Conservation (phyloP, 2,797 vertebrate species). For the Semotilus atromaculatus region DNA sequence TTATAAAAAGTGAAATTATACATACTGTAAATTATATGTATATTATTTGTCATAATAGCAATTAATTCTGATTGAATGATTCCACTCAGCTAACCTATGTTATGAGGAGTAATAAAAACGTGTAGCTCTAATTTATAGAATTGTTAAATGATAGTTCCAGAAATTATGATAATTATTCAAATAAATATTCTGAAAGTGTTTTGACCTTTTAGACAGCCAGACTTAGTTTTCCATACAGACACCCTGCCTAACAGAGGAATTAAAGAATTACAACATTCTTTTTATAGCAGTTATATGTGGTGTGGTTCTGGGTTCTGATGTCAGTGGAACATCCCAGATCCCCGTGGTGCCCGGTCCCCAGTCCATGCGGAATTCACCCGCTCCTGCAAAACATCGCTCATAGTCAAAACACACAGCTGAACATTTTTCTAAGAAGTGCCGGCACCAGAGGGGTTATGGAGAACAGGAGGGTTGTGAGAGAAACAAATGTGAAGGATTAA, state of each 20-base stretch:
- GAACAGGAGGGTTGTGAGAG: not conserved
- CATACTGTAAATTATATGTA: no score
- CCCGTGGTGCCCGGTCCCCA: not conserved
- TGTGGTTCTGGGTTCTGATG: slow-evolving; percentile 37
- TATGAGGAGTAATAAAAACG: not conserved
- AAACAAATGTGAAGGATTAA: slow-evolving; percentile 28
- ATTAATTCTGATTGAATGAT: not conserved
- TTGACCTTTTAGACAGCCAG: not conserved
- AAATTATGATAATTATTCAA: not conserved
- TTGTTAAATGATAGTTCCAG: not conserved
- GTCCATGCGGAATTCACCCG: slow-evolving; percentile 15
- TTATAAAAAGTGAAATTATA: no score
- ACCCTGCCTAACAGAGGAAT: slow-evolving; percentile 25
- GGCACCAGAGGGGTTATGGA: slow-evolving; percentile 35
- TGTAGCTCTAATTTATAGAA: not conserved
- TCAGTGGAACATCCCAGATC: slow-evolving; percentile 46
- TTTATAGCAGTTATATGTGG: slow-evolving; percentile 44
- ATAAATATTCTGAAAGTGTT: no score
- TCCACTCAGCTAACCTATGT: not conserved
- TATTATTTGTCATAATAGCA: not conserved
- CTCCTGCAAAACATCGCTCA: slow-evolving; percentile 36
- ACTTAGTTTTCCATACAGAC: slow-evolving; percentile 32
- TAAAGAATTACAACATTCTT: slow-evolving; percentile 49
- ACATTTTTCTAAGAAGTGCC: slow-evolving; percentile 17
- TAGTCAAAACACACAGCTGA: slow-evolving; percentile 14